Percentiles rank a stretch among this genome's conserved stretches.
Conservation (phyloP, 2,797 vertebrate genomes). For the Sebastes hopkinsi region DNA sequence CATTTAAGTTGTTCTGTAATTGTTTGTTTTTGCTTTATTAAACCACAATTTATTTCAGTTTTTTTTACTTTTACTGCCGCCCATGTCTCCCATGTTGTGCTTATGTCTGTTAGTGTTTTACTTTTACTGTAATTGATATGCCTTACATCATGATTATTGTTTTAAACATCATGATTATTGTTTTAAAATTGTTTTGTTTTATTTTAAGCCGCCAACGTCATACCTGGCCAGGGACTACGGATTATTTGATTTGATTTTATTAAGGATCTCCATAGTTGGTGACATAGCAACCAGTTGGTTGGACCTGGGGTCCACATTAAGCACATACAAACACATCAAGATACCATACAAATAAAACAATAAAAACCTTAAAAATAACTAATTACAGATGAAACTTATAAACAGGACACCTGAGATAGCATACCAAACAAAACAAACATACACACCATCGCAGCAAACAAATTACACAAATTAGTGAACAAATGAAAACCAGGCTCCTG, state of each 20-base stretch:
- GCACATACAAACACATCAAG: no score
- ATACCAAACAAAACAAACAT: no score
- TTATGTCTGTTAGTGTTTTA: background rate
- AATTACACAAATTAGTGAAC: no score
- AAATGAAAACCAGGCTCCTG: background rate
- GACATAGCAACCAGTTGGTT: no score
- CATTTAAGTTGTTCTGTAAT: background rate
- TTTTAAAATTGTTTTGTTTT: background rate
- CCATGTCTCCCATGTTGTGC: background rate
- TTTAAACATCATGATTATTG: background rate
- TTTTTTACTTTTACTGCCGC: background rate
- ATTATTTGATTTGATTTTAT: no score
- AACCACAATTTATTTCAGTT: background rate
- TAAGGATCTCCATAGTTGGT: no score
- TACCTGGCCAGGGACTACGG: background rate
- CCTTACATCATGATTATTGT: background rate
- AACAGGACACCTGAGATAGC: no score
- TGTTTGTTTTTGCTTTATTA: background rate
- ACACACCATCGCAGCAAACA: no score
- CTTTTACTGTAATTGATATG: background rate
- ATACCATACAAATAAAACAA: no score
- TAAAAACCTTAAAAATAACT: no score
- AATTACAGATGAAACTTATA: no score
- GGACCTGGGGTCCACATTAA: no score
- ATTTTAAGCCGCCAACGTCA: background rate